These are phyloP conservation scores for Clivina fossor DNA, from an alignment of 2,888 invertebrate species.

Conservation along the genomic window DNA sequence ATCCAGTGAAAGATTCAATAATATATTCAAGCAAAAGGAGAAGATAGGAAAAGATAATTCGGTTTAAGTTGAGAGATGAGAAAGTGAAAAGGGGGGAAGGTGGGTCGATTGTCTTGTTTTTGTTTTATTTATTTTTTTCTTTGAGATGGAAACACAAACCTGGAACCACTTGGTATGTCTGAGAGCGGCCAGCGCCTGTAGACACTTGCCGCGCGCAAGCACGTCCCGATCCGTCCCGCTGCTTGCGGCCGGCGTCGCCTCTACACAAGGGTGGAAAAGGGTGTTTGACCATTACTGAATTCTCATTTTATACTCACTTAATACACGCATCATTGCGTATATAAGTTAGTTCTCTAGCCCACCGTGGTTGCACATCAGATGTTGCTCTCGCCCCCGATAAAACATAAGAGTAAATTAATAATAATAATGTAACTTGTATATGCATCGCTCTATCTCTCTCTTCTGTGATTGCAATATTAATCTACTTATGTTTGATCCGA, in stretches of 20 bases:
- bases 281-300: constrained; percentile 70
- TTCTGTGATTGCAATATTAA: no score
- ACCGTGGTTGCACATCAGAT: constrained; percentile 33
- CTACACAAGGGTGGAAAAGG: constrained; percentile 60
- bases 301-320: background rate
- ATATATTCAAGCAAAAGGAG: no score
- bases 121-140: no score
- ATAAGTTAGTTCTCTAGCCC: constrained; percentile 5
- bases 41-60: no score
- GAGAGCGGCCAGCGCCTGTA: constrained; percentile 99
- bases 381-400: no score
- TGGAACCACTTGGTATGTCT: constrained; percentile 99
- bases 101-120: no score
- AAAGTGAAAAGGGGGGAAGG: no score
- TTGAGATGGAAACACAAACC: constrained; percentile 79
- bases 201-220: constrained; percentile 98
- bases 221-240: constrained; percentile 83
- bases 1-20: no score
- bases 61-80: no score
- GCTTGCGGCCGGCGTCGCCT: constrained; percentile 65
- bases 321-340: background rate
- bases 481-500: no score
- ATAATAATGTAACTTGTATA: constrained; percentile 30
- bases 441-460: no score
- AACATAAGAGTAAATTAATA: no score